Evolutionary conservation across 2,888 invertebrate species (phyloP).

Genomic region (Cyclophora albipunctata): DNA sequence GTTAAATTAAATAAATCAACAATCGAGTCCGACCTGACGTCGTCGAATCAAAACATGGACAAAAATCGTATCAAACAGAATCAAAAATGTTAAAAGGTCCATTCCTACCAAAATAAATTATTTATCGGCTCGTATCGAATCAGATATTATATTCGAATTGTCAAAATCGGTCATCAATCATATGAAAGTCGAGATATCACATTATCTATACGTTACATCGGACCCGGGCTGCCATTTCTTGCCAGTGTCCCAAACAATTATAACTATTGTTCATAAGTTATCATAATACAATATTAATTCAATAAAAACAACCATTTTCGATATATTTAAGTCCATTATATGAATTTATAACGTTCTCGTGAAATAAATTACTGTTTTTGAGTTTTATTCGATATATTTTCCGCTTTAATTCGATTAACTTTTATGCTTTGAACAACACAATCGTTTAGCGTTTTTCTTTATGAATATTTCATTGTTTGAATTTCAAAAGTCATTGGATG

Average conservation of each 20-base stretch:
- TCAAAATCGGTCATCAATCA: slow-evolving; percentile 64
- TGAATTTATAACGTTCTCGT: too few species aligned
- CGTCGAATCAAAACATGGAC: slow-evolving; percentile 2
- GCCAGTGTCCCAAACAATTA: slow-evolving; percentile 31
- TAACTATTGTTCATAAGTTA: slow-evolving; percentile 43
- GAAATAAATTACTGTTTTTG: slow-evolving; percentile 20
- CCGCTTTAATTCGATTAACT: not conserved
- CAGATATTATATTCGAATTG: slow-evolving; percentile 59
- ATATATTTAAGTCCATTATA: too few species aligned
- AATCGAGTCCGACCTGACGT: too few species aligned
- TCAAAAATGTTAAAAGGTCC: slow-evolving; percentile 37
- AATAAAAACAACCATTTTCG: slow-evolving; percentile 23
- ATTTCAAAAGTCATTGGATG: too few species aligned
- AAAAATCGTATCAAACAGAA: slow-evolving; percentile 40
- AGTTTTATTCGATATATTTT: slow-evolving; percentile 4
- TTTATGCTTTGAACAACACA: too few species aligned
- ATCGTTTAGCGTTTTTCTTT: too few species aligned
- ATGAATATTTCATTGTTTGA: too few species aligned
- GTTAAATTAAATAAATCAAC: too few species aligned
- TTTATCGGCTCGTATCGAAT: slow-evolving; percentile 39
- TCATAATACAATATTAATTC: too few species aligned
- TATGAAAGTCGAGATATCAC: slow-evolving; percentile 48
- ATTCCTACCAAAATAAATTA: slow-evolving; percentile 53
- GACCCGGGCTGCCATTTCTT: slow-evolving; percentile 37
- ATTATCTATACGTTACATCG: slow-evolving; percentile 52